Percentiles rank a stretch among this genome's conserved stretches.
Evolutionary conservation across 2,113 vertebrate species (phyloP).

Genomic region (Fulica atra): DNA sequence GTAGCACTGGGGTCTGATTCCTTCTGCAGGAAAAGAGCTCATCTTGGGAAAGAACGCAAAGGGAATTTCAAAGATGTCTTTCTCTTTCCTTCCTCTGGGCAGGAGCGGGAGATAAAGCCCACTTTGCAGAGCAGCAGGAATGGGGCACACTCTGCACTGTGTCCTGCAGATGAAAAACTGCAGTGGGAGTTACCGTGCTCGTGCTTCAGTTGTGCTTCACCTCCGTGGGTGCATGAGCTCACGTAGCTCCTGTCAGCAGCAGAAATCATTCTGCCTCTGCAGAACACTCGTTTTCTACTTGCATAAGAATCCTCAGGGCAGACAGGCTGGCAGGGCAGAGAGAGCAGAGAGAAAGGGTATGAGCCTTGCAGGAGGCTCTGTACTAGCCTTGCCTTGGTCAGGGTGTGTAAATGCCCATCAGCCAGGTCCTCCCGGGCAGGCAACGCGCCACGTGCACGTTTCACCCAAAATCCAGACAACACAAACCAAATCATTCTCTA

Average conservation of each 20-base stretch:
- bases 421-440: neutral
- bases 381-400: neutral
- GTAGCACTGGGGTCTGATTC: neutral
- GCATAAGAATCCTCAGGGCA: accelerated
- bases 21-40: neutral
- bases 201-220: neutral
- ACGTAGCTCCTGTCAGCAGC: accelerated
- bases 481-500: neutral
- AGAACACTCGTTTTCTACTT: neutral
- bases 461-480: neutral
- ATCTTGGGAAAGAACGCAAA: neutral
- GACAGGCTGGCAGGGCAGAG: neutral
- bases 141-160: neutral
- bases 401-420: accelerated
- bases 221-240: neutral
- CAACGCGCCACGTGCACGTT: accelerated
- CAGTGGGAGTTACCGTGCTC: neutral
- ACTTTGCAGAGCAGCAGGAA: neutral
- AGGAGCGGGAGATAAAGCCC: neutral
- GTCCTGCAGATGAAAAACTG: neutral
- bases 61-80: neutral
- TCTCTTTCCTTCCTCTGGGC: neutral
- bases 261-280: neutral
- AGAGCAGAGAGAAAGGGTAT: neutral
- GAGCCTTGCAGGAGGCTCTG: accelerated